These are phyloP conservation scores for Platypus cylindrus DNA, from an alignment of 2,888 invertebrate species.

Conservation along the genomic window DNA sequence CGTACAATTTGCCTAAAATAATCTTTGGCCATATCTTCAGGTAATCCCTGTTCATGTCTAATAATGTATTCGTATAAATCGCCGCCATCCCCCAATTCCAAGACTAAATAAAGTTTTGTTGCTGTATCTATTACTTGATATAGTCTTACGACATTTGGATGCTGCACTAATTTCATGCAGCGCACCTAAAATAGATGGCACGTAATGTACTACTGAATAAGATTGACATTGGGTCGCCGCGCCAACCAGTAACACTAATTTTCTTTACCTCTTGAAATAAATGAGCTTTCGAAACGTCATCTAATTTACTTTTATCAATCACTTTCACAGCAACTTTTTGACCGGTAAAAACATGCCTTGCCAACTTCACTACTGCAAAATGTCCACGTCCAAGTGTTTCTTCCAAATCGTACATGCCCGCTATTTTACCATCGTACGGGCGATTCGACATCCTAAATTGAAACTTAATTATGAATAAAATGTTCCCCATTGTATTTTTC, in stretches of 20 bases:
- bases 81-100: slow-evolving; percentile 96
- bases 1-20: slow-evolving; percentile 93
- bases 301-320: slow-evolving; percentile 96
- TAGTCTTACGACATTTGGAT: slow-evolving; percentile 94
- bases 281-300: slow-evolving; percentile 90
- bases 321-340: slow-evolving; percentile 97
- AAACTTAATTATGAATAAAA: too few species aligned
- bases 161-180: slow-evolving; percentile 98
- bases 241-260: slow-evolving; percentile 1
- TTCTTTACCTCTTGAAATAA: slow-evolving; percentile 83
- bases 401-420: slow-evolving; percentile 93
- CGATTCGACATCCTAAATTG: slow-evolving; percentile 10
- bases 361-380: slow-evolving; percentile 96
- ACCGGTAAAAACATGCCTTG: slow-evolving; percentile 96
- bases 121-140: slow-evolving; percentile 99
- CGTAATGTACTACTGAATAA: slow-evolving; percentile 1
- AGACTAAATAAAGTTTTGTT: slow-evolving; percentile 90
- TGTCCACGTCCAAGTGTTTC: slow-evolving; percentile 96
- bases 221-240: background rate
- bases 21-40: slow-evolving; percentile 69
- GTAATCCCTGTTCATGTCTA: slow-evolving; percentile 83
- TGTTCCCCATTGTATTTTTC: too few species aligned
- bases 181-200: slow-evolving; percentile 49
- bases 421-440: slow-evolving; percentile 73
- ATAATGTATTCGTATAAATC: slow-evolving; percentile 98